Conservation (phyloP, 1,140 invertebrate genomes). For the Orchesella cincta region DNA sequence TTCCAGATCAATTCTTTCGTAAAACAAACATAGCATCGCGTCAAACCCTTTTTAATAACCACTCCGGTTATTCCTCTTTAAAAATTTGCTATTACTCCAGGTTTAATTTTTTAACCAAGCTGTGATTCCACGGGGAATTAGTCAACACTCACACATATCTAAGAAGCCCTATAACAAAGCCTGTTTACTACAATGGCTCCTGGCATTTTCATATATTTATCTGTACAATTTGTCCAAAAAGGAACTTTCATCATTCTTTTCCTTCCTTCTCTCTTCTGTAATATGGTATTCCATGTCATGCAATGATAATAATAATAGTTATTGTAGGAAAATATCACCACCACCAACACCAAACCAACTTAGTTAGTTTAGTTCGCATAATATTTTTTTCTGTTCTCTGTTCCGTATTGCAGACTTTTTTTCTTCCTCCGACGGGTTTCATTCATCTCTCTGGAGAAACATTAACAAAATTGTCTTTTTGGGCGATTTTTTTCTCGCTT, state of each 20-base stretch:
- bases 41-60: too few relatives aligned
- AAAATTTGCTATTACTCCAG: too few relatives aligned
- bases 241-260: not conserved
- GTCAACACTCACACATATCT: not conserved
- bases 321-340: not conserved
- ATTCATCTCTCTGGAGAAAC: conserved; percentile 37
- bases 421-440: conserved; percentile 20
- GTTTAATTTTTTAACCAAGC: too few relatives aligned
- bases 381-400: not conserved
- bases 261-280: not conserved
- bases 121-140: too few relatives aligned
- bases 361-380: not conserved
- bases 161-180: not conserved
- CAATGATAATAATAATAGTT: conserved; percentile 19
- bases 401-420: not conserved
- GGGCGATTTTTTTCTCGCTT: conserved; percentile 31
- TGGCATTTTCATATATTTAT: conserved; percentile 15
- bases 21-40: too few relatives aligned
- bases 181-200: not conserved
- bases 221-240: not conserved
- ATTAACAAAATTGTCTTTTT: conserved; percentile 48
- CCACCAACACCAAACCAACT: not conserved
- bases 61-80: too few relatives aligned
- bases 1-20: too few relatives aligned
- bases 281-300: conserved; percentile 8